A percentile compares a stretch with the other conserved stretches of the same genome.
Evolutionary conservation across 1,140 invertebrate genomes (phyloP).

Genomic region (Drosophila oshimai): DNA sequence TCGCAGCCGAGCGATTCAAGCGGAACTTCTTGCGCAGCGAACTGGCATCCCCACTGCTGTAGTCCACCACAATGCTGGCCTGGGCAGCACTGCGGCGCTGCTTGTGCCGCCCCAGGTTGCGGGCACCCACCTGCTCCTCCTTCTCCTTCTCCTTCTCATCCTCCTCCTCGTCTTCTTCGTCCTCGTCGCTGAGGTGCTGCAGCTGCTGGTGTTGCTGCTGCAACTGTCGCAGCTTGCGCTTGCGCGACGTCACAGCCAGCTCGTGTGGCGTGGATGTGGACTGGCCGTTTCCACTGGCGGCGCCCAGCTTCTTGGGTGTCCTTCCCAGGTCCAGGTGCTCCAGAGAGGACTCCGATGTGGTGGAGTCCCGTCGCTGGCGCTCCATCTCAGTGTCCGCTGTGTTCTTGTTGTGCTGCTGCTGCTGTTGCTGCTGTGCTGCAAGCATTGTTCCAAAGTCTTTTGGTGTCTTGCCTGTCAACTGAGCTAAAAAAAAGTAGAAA

Average conservation of each 20-base stretch:
- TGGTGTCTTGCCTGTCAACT: too few species aligned
- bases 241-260: conserved; percentile 37
- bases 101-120: conserved; percentile 47
- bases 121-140: conserved; percentile 17
- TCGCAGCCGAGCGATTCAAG: conserved; percentile 54
- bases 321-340: conserved; percentile 78
- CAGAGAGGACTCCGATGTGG: conserved; percentile 80
- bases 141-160: conserved; percentile 2
- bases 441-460: too few species aligned
- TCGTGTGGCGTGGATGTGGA: conserved; percentile 74
- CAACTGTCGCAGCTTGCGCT: conserved; percentile 61
- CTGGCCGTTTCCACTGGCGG: conserved; percentile 42
- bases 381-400: conserved; percentile 47
- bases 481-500: too few species aligned
- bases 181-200: conserved; percentile 38
- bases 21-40: conserved; percentile 81
- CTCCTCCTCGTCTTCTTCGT: conserved; percentile 31
- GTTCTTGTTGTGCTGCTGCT: conserved; percentile 16
- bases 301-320: conserved; percentile 77
- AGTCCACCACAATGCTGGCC: conserved; percentile 60
- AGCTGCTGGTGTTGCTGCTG: conserved; percentile 40
- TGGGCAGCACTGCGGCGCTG: conserved; percentile 53
- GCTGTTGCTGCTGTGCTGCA: too few species aligned
- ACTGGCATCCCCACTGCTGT: conserved; percentile 64
- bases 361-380: conserved; percentile 67